Conservation (phyloP, 2,797 vertebrate genomes). For the Capromys pilorides region DNA sequence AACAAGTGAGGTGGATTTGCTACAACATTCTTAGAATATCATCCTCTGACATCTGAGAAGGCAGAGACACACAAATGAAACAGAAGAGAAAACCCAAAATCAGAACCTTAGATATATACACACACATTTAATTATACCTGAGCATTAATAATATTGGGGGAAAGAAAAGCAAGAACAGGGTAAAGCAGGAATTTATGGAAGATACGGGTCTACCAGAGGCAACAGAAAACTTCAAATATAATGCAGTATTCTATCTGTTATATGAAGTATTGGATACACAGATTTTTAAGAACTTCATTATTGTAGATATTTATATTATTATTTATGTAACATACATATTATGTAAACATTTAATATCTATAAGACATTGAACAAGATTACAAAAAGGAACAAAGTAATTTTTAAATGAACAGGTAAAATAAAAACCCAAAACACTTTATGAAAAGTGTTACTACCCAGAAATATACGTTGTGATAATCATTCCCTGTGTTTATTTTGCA, state of each 20-base stretch:
- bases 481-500: background rate
- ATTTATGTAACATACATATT: background rate
- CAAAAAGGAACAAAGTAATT: constrained; percentile 14
- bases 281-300: background rate
- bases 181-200: background rate
- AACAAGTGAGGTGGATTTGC: no score
- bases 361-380: background rate
- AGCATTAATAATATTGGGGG: background rate
- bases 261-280: background rate
- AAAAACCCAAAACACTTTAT: background rate
- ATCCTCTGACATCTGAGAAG: background rate
- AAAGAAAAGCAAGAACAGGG: no score
- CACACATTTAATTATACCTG: background rate
- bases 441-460: background rate
- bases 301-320: background rate
- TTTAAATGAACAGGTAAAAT: background rate
- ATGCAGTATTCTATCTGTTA: background rate
- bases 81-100: background rate
- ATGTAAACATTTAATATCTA: background rate
- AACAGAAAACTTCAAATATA: background rate
- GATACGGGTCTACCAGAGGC: background rate
- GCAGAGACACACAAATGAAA: background rate
- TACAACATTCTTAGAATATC: background rate
- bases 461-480: background rate
- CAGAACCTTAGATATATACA: background rate